Base-by-base conservation (phyloP, 2,113 vertebrate species). In the Vulpes ferrilata region DNA sequence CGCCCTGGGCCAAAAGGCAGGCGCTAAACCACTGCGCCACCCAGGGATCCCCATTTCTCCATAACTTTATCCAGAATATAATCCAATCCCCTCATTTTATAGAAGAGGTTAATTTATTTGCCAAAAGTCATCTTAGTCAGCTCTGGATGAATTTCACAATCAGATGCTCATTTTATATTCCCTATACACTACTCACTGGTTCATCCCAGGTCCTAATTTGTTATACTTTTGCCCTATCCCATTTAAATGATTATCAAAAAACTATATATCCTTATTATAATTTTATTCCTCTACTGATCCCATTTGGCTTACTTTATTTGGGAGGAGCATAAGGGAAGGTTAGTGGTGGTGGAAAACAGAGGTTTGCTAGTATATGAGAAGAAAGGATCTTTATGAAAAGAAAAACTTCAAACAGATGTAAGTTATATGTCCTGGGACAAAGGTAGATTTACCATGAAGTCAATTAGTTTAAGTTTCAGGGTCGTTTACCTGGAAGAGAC, bases 211-310 rank as follows among this genome's bases (percentile, higher is more conserved):
- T 85, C 83, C 88, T 79, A 73, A 83, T 82, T 53, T 90, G 79
- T 74, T 43, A 20, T n/a, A 85, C 64, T 93, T 82, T 90, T 74
- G 30, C 32, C 19, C 62, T 71, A 67, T 43, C 9, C 9, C 3
- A 96, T 76, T 30, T 95, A 74, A 90, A 90, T 48, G 10, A 91
- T 82, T 62, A 65, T 92, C 16, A 5, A 87, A 92, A 64, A 92
- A 85, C 8, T 38, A 51, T 35, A 73, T n/a, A 86, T 59, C 16
- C 9, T 69, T 48, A 78, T 81, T 69, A 76, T 51, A 62, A 86
- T 65, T 94, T 92, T 83, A 92, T 53, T 87, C 10, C 30, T 82
- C 35, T 73, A 78, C 15, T 12, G 2, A 32, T 30, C 11, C 16
- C 32, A 71, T 82, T 64, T 81, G 88, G 57, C 89, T 90, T n/a